Percentiles rank a stretch among this genome's conserved stretches.
Evolutionary conservation across 1,140 invertebrate genomes (phyloP).

Genomic region (Trinorchestia longiramus): DNA sequence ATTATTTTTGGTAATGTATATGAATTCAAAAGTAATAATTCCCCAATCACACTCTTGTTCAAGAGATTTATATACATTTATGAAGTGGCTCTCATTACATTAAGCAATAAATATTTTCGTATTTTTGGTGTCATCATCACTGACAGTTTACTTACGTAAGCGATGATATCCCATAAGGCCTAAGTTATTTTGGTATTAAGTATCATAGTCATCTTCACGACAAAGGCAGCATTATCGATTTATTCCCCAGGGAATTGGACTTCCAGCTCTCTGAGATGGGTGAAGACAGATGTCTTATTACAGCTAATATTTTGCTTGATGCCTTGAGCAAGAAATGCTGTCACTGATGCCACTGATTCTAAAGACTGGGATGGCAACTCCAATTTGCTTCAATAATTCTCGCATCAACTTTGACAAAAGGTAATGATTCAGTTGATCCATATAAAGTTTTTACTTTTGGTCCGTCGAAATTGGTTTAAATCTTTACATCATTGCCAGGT

Average conservation of each 20-base stretch:
- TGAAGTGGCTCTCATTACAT: background rate
- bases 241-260: background rate
- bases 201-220: background rate
- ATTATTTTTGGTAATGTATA: background rate
- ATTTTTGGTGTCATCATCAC: background rate
- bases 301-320: background rate
- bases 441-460: background rate
- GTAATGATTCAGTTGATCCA: background rate
- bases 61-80: too few relatives aligned
- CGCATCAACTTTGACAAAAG: background rate
- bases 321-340: background rate
- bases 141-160: background rate
- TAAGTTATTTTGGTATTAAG: background rate
- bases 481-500: background rate
- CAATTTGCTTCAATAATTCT: background rate
- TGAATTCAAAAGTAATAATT: background rate
- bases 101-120: background rate
- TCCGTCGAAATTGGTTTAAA: background rate
- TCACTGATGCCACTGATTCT: background rate
- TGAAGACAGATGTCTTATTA: background rate
- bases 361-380: background rate
- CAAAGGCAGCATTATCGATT: background rate
- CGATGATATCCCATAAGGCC: background rate
- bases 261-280: background rate
- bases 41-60: too few relatives aligned